These are phyloP conservation scores for Typhlomys cinereus DNA, from an alignment of 2,113 vertebrate species.

Conservation along the genomic window DNA sequence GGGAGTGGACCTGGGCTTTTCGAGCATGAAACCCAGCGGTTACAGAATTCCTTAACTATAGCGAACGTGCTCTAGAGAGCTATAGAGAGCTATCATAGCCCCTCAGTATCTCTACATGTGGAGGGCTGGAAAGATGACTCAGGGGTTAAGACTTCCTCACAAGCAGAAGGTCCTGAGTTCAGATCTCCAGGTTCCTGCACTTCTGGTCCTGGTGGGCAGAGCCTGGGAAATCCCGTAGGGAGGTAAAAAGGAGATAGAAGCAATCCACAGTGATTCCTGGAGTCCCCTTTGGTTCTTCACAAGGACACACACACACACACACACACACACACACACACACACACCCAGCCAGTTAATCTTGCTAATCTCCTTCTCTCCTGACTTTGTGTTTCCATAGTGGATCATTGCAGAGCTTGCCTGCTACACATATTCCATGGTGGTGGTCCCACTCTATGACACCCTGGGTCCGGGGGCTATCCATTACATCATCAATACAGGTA, in stretches of 20 bases:
- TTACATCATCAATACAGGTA: slow-evolving; percentile 98
- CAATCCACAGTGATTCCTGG: too few species aligned
- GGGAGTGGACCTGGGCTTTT: neutral
- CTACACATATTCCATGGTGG: slow-evolving; percentile 99
- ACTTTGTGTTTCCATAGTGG: slow-evolving; percentile 88
- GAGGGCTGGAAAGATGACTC: too few species aligned
- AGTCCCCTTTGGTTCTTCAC: too few species aligned
- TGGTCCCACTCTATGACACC: slow-evolving; percentile 97
- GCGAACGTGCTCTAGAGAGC: neutral
- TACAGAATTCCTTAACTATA: neutral
- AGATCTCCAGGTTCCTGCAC: too few species aligned
- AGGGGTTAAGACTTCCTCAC: too few species aligned
- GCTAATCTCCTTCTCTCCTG: neutral
- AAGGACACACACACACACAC: too few species aligned
- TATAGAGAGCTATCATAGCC: neutral
- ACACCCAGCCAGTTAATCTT: too few species aligned
- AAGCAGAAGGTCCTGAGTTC: too few species aligned
- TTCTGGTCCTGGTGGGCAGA: too few species aligned
- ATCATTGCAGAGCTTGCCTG: slow-evolving; percentile 98
- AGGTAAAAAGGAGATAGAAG: too few species aligned
- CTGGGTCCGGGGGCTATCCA: slow-evolving; percentile 95
- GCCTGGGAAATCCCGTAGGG: too few species aligned
- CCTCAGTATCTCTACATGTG: neutral
- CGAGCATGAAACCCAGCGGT: neutral
- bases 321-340: too few species aligned